A percentile compares a stretch with the other conserved stretches of the same genome.
Conservation (phyloP, 2,888 invertebrate species). For the Xestia xanthographa region DNA sequence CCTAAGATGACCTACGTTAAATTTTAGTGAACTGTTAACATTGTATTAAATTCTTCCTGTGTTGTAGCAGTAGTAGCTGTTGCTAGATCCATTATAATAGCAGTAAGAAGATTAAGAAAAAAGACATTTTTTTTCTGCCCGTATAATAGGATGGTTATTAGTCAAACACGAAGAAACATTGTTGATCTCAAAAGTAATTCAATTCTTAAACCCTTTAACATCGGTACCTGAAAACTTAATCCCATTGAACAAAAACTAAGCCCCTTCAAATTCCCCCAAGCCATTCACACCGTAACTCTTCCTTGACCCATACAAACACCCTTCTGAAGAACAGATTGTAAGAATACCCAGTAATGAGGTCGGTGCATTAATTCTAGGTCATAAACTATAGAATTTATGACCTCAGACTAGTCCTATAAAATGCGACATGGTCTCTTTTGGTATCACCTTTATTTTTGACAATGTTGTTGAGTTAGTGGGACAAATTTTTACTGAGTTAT, state of each 20-base stretch:
- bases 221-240: slow-evolving; percentile 67
- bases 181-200: slow-evolving; percentile 2
- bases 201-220: slow-evolving; percentile 40
- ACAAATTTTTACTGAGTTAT: slow-evolving; percentile 81
- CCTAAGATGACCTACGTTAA: background rate
- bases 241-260: slow-evolving; percentile 60
- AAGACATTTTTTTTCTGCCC: background rate
- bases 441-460: slow-evolving; percentile 79
- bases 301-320: slow-evolving; percentile 88
- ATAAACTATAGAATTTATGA: slow-evolving; percentile 88
- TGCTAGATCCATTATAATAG: background rate
- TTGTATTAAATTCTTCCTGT: background rate
- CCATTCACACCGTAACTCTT: slow-evolving; percentile 86
- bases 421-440: slow-evolving; percentile 86
- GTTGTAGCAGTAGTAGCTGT: background rate
- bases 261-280: slow-evolving; percentile 76
- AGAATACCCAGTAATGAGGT: slow-evolving; percentile 89
- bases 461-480: slow-evolving; percentile 86
- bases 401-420: slow-evolving; percentile 85
- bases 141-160: background rate
- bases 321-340: slow-evolving; percentile 69
- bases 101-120: background rate
- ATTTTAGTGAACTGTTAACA: background rate
- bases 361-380: slow-evolving; percentile 88
- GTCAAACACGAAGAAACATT: background rate